A percentile compares a stretch with the other conserved stretches of the same genome.
These are phyloP conservation scores for Rhinogobius similis DNA, from an alignment of 2,113 vertebrate genomes.

Conservation along the genomic window DNA sequence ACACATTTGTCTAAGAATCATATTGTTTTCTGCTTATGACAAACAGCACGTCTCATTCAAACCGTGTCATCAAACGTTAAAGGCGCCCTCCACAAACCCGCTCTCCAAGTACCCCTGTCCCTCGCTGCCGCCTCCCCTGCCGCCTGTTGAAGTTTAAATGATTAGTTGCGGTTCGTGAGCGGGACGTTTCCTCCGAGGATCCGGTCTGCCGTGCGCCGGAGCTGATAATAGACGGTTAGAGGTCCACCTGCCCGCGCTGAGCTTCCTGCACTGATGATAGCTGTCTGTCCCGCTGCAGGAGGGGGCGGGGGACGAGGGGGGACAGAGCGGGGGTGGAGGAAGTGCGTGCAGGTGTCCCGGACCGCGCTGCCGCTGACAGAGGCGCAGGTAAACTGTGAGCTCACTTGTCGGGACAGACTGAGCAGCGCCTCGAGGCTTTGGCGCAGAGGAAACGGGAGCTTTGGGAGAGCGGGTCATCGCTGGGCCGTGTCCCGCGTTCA, in stretches of 20 bases:
- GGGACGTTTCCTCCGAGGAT: slow-evolving; percentile 39
- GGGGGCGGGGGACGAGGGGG: slow-evolving; percentile 62
- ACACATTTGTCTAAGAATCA: too few relatives aligned
- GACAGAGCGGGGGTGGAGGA: slow-evolving; percentile 67
- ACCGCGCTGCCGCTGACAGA: slow-evolving; percentile 64
- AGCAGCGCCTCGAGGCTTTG: slow-evolving; percentile 53
- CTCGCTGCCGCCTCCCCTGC: not conserved
- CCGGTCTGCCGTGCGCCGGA: slow-evolving; percentile 27
- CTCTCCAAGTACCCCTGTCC: not conserved
- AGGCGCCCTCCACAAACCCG: too few relatives aligned
- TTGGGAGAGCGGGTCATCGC: slow-evolving; percentile 39
- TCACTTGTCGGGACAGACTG: slow-evolving; percentile 68
- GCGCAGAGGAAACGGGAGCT: slow-evolving; percentile 55
- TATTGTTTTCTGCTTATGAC: too few relatives aligned
- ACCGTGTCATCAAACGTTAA: too few relatives aligned
- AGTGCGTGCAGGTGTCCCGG: slow-evolving; percentile 53
- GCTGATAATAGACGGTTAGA: slow-evolving; percentile 67
- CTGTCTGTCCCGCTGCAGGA: slow-evolving; percentile 52
- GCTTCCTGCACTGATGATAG: slow-evolving; percentile 75
- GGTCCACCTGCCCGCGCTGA: slow-evolving; percentile 55
- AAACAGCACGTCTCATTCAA: too few relatives aligned
- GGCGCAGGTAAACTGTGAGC: slow-evolving; percentile 71
- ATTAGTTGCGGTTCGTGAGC: slow-evolving; percentile 48
- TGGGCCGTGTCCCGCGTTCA: slow-evolving; percentile 1
- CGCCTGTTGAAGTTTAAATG: slow-evolving; percentile 38